Conservation (phyloP, 2,113 vertebrate genomes). For the Rhinichthys klamathensis region DNA sequence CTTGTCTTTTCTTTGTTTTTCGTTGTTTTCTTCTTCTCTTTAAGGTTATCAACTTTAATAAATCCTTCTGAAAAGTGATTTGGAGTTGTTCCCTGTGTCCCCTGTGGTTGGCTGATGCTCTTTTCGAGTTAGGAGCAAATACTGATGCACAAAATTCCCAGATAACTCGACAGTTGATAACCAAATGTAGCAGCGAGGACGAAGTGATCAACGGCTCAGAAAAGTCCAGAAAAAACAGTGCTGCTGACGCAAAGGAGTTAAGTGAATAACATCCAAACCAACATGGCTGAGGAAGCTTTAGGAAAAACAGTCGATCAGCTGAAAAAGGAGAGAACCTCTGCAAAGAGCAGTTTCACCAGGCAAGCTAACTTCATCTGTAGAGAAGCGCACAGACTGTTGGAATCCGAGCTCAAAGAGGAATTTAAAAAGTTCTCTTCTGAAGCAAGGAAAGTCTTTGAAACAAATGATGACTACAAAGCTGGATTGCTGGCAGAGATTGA, state of each 20-base stretch:
- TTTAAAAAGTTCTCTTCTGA: background rate
- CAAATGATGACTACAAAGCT: background rate
- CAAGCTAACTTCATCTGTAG: background rate
- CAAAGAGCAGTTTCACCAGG: background rate
- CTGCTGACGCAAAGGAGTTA: constrained; percentile 6
- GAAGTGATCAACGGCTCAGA: background rate
- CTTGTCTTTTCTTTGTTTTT: too few species aligned
- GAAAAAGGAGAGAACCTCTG: background rate
- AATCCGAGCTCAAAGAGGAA: background rate
- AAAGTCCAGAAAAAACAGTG: background rate
- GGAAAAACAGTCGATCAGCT: background rate
- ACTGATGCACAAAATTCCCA: too few species aligned
- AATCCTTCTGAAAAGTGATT: too few species aligned
- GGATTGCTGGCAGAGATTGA: background rate
- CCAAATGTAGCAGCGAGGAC: background rate
- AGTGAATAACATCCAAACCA: background rate
- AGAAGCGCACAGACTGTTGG: background rate
- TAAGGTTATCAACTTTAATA: too few species aligned
- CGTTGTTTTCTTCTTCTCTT: too few species aligned
- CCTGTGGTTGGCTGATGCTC: too few species aligned
- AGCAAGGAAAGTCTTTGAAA: background rate
- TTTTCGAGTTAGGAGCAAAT: too few species aligned
- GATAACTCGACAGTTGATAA: too few species aligned
- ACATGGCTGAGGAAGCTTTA: constrained; percentile 4
- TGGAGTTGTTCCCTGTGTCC: too few species aligned